phyloP scores from a whole-genome alignment of 2,888 invertebrate genomes.

The Ophioninae sp. region DNA sequence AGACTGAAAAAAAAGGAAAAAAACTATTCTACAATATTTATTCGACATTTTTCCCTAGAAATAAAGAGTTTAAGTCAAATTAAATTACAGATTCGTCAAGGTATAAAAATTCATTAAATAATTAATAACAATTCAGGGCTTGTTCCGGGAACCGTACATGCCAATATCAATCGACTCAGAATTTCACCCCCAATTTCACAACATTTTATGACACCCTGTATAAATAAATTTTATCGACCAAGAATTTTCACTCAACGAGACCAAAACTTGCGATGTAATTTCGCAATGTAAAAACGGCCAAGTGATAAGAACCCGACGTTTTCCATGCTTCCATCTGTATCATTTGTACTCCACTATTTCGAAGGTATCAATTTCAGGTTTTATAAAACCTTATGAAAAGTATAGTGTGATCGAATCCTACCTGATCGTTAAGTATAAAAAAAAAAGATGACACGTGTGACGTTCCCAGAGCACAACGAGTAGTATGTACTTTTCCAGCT shows the following conservation, averaged over 20 bases:
- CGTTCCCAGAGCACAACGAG: background rate
- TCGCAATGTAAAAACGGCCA: background rate
- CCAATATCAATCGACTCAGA: too few species aligned
- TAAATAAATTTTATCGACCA: background rate
- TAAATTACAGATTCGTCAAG: too few species aligned
- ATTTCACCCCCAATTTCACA: too few species aligned
- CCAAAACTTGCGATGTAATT: background rate
- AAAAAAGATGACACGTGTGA: background rate
- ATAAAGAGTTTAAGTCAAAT: too few species aligned
- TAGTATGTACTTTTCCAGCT: background rate
- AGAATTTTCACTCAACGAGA: background rate
- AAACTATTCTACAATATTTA: too few species aligned
- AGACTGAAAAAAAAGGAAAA: too few species aligned
- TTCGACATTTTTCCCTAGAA: too few species aligned
- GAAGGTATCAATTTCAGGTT: background rate
- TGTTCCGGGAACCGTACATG: too few species aligned
- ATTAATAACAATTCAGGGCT: too few species aligned
- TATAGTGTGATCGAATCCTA: background rate
- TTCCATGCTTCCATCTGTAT: background rate
- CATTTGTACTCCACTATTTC: background rate
- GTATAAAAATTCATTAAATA: too few species aligned
- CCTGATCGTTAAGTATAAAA: conserved; percentile 17
- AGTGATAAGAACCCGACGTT: background rate
- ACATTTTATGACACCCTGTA: too few species aligned
- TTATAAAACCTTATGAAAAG: background rate